Evolutionary conservation across 2,888 invertebrate genomes (phyloP).

Genomic region (Cephus rjabovi): DNA sequence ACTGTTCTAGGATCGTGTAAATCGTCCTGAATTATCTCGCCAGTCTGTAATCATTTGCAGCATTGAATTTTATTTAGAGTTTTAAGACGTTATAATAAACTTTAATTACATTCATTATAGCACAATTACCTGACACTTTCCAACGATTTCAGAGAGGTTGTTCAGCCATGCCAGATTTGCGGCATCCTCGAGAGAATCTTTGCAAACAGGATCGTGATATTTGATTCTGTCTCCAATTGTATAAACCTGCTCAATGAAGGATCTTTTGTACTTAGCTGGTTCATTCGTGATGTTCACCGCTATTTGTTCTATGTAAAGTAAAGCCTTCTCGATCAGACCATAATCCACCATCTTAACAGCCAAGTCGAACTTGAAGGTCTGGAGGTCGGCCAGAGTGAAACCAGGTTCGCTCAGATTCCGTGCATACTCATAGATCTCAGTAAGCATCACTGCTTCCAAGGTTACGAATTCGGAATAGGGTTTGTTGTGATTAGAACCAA

Average conservation of each 20-base stretch:
- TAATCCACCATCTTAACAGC: slow-evolving; percentile 82
- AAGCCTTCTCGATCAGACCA: slow-evolving; percentile 83
- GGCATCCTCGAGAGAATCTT: slow-evolving; percentile 66
- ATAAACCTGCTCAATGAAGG: slow-evolving; percentile 69
- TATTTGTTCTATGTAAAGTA: slow-evolving; percentile 87
- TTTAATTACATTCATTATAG: background rate
- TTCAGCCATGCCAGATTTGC: slow-evolving; percentile 73
- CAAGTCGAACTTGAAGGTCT: slow-evolving; percentile 88
- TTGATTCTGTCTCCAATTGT: slow-evolving; percentile 74
- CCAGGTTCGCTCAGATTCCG: slow-evolving; percentile 81
- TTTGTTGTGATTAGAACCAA: slow-evolving; percentile 78
- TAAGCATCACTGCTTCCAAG: slow-evolving; percentile 90
- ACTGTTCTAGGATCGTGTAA: slow-evolving; percentile 27
- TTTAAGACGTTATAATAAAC: background rate
- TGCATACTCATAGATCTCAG: slow-evolving; percentile 96
- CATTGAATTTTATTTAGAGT: background rate
- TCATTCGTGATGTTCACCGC: slow-evolving; percentile 75
- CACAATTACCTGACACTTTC: slow-evolving; percentile 63
- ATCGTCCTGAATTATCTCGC: slow-evolving; percentile 57
- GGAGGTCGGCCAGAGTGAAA: slow-evolving; percentile 76
- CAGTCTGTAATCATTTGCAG: slow-evolving; percentile 44
- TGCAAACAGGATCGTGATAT: slow-evolving; percentile 76
- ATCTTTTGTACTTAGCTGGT: slow-evolving; percentile 68
- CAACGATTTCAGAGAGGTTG: slow-evolving; percentile 66
- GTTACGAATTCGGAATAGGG: slow-evolving; percentile 77